Conservation (phyloP, 2,113 vertebrate genomes). For the Tiliqua scincoides region DNA sequence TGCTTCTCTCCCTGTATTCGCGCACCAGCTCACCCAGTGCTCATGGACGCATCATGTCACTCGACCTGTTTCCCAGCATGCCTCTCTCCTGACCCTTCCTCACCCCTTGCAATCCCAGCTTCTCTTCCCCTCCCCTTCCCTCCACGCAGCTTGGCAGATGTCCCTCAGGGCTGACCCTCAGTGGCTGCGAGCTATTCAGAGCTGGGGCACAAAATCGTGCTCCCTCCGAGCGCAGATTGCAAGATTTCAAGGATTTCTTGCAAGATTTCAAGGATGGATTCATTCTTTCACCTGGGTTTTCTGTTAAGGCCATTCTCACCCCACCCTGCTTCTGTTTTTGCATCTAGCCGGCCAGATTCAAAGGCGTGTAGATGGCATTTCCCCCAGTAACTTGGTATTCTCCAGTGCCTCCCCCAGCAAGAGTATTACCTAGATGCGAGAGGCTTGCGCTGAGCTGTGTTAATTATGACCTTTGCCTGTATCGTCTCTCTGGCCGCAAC, state of each 20-base stretch:
- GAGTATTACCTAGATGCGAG: not conserved
- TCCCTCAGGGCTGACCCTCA: not conserved
- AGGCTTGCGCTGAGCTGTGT: not conserved
- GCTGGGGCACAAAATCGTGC: not conserved
- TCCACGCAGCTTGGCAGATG: not conserved
- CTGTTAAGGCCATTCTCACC: not conserved
- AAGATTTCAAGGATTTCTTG: not conserved
- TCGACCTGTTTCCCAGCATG: not conserved
- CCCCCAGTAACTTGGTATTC: not conserved
- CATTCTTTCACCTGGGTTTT: not conserved
- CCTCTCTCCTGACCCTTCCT: not conserved
- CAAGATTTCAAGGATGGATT: not conserved
- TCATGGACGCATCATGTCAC: not conserved
- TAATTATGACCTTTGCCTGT: conserved; percentile 6
- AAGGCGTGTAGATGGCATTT: not conserved
- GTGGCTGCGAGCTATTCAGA: not conserved
- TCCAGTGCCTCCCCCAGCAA: not conserved
- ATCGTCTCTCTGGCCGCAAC: not conserved
- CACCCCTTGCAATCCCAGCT: too few species aligned
- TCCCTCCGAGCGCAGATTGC: not conserved
- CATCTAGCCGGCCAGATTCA: not conserved
- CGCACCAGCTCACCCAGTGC: not conserved
- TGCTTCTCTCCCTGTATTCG: not conserved
- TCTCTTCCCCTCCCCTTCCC: too few species aligned
- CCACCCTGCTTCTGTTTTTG: not conserved